Evolutionary conservation across 2,797 vertebrate genomes (phyloP).

Genomic region (Enteromius viviparus): DNA sequence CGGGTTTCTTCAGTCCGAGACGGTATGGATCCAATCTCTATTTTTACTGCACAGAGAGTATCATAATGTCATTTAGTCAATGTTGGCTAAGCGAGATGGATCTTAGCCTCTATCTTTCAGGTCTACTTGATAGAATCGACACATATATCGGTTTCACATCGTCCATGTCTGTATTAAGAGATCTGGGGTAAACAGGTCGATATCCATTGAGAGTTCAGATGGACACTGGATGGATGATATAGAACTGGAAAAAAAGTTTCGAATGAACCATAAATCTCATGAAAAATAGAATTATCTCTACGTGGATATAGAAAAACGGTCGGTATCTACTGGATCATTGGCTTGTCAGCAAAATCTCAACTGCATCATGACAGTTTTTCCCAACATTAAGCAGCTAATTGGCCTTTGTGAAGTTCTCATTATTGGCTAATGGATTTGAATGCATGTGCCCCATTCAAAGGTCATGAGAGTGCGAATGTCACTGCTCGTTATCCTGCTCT

Average conservation of each 20-base stretch:
- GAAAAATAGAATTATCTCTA: slow-evolving; percentile 6
- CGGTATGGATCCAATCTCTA: slow-evolving; percentile 41
- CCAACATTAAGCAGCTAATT: slow-evolving; percentile 78
- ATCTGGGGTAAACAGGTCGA: slow-evolving; percentile 73
- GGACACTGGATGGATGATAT: slow-evolving; percentile 20
- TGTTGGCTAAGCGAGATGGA: slow-evolving; percentile 75
- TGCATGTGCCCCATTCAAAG: slow-evolving; percentile 65
- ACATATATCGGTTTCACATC: slow-evolving; percentile 72
- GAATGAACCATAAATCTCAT: neutral
- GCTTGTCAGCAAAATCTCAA: slow-evolving; percentile 72
- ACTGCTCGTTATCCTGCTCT: slow-evolving; percentile 17
- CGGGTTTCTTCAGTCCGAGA: neutral
- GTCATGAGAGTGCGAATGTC: slow-evolving; percentile 41
- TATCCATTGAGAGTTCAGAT: slow-evolving; percentile 69
- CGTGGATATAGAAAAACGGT: neutral
- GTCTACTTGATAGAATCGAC: slow-evolving; percentile 73
- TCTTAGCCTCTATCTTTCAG: slow-evolving; percentile 70
- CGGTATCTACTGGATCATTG: slow-evolving; percentile 56
- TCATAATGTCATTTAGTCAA: slow-evolving; percentile 67
- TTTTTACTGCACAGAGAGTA: slow-evolving; percentile 37
- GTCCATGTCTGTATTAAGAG: slow-evolving; percentile 74
- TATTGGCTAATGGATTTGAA: slow-evolving; percentile 73
- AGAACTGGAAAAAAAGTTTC: slow-evolving; percentile 8
- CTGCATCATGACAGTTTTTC: slow-evolving; percentile 69
- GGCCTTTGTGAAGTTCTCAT: slow-evolving; percentile 78